Percentiles rank a stretch among this genome's conserved stretches.
Evolutionary conservation across 1,140 invertebrate species (phyloP).

Genomic region (Formica exsecta): DNA sequence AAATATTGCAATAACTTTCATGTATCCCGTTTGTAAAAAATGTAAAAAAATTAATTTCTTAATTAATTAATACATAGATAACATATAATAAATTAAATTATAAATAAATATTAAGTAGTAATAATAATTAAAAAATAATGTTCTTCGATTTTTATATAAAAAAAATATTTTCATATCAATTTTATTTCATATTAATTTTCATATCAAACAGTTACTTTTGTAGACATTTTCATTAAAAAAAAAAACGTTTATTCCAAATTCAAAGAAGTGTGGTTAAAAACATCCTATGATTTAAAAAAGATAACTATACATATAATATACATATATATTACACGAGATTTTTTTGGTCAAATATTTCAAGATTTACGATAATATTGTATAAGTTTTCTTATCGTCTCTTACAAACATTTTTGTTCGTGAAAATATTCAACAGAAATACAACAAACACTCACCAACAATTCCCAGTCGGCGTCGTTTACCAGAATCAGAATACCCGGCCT

Average conservation of each 20-base stretch:
- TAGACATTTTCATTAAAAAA: background rate
- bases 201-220: background rate
- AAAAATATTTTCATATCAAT: background rate
- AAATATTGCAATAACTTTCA: background rate
- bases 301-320: background rate
- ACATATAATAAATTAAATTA: background rate
- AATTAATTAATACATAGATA: background rate
- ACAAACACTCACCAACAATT: constrained; percentile 90
- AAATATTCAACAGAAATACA: background rate
- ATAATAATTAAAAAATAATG: background rate
- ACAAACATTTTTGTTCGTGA: background rate
- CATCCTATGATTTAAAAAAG: background rate
- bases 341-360: background rate
- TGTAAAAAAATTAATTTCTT: too few relatives aligned
- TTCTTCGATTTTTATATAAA: background rate
- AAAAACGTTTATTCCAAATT: too few relatives aligned
- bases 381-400: background rate
- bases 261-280: background rate
- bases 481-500: constrained; percentile 97
- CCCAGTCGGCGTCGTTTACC: constrained; percentile 97
- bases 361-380: background rate
- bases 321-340: background rate
- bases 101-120: background rate
- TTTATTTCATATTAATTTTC: background rate
- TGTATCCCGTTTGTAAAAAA: background rate